phyloP scores from a whole-genome alignment of 1,140 invertebrate species.

The Dysdera silvatica region DNA sequence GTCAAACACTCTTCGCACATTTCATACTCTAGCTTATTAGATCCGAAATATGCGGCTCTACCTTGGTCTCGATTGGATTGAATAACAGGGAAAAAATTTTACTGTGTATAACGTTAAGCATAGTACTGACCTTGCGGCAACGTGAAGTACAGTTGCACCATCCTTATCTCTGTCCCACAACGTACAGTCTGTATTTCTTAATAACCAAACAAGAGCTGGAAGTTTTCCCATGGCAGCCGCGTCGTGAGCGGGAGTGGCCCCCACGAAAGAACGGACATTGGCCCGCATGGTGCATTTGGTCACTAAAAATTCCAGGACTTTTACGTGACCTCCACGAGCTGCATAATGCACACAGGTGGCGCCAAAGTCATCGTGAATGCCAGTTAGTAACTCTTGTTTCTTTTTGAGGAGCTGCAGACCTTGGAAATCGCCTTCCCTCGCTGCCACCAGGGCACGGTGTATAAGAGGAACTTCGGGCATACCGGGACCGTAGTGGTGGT shows the following conservation, averaged over 20 bases:
- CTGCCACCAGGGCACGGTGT: slow-evolving; percentile 32
- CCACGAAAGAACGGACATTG: slow-evolving; percentile 38
- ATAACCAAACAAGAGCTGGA: slow-evolving; percentile 43
- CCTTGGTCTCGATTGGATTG: no score
- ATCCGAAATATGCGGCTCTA: no score
- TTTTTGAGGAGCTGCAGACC: slow-evolving; percentile 32
- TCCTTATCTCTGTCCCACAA: slow-evolving; percentile 43
- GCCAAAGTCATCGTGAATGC: slow-evolving; percentile 39
- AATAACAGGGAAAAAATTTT: no score
- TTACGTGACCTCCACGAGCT: slow-evolving; percentile 41
- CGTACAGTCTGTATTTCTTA: slow-evolving; percentile 38
- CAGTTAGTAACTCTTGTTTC: slow-evolving; percentile 30
- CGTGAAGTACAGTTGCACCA: slow-evolving; percentile 45
- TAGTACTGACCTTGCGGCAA: slow-evolving; percentile 41
- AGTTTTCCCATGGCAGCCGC: slow-evolving; percentile 46
- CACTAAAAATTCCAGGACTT: slow-evolving; percentile 41
- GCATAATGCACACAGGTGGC: slow-evolving; percentile 47
- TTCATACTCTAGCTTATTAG: no score
- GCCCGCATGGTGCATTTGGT: slow-evolving; percentile 36
- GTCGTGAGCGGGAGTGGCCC: slow-evolving; percentile 46
- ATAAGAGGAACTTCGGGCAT: slow-evolving; percentile 32
- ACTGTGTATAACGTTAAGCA: no score
- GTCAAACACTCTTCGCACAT: no score
- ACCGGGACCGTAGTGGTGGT: slow-evolving; percentile 2
- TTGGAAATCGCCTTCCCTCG: slow-evolving; percentile 33